Evolutionary conservation across 1,140 invertebrate species (phyloP).

Genomic region (Schlechtendalia chinensis): DNA sequence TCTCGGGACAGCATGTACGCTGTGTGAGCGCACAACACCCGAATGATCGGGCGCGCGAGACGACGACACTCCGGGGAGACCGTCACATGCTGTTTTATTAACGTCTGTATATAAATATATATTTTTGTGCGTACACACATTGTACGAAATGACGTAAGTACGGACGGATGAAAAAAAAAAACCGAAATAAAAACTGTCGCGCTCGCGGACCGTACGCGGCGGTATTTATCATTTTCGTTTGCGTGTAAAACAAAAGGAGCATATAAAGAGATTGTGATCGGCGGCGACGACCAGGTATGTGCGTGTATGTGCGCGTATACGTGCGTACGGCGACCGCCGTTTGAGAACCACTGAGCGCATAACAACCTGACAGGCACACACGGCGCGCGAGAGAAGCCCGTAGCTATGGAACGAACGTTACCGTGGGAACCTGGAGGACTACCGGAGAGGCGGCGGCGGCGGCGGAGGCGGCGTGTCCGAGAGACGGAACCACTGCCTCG

Average conservation of each 20-base stretch:
- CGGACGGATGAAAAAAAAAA: neutral
- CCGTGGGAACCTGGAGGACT: slow-evolving; percentile 49
- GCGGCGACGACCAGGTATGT: neutral
- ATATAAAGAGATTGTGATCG: slow-evolving; percentile 39
- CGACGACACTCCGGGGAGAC: no score
- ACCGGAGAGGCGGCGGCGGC: slow-evolving; percentile 43
- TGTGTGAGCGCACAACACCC: no score
- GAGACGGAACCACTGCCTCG: slow-evolving; percentile 33
- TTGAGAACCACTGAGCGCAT: slow-evolving; percentile 46
- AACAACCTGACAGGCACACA: slow-evolving; percentile 46
- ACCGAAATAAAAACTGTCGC: slow-evolving; percentile 37
- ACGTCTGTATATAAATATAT: slow-evolving; percentile 15
- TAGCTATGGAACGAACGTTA: slow-evolving; percentile 50
- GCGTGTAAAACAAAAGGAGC: slow-evolving; percentile 42
- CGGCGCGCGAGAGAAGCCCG: slow-evolving; percentile 46
- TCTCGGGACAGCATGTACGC: no score
- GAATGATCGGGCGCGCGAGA: no score
- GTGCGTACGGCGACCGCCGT: slow-evolving; percentile 1
- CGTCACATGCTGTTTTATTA: neutral
- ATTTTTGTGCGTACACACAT: neutral
- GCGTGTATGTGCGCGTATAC: no score
- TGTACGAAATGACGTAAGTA: neutral
- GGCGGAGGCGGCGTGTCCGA: slow-evolving; percentile 47
- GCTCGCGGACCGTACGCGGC: slow-evolving; percentile 16
- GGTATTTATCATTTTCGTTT: slow-evolving; percentile 21